Evolutionary conservation across 2,888 invertebrate genomes (phyloP).

Genomic region (Mesorhabditis sp.): DNA sequence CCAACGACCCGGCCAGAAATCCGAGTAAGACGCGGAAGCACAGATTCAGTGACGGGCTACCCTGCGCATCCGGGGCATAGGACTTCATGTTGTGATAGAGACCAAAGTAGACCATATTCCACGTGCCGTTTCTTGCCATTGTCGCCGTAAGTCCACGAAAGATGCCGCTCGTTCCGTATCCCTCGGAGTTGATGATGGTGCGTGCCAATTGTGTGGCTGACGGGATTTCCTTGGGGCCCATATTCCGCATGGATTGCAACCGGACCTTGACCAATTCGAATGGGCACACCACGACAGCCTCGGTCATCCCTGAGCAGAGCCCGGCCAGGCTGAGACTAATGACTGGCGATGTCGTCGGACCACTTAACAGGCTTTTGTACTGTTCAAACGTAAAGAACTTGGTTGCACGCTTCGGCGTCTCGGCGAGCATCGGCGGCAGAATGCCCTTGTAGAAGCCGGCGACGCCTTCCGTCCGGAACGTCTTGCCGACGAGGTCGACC

Average conservation of each 20-base stretch:
- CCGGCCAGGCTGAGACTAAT: conserved; percentile 74
- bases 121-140: conserved; percentile 80
- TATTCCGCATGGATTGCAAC: conserved; percentile 47
- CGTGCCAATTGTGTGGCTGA: conserved; percentile 73
- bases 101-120: conserved; percentile 90
- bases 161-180: conserved; percentile 68
- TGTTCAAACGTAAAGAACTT: conserved; percentile 93
- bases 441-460: conserved; percentile 68
- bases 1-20: conserved; percentile 80
- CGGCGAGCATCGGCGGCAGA: conserved; percentile 83
- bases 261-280: conserved; percentile 88
- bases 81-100: conserved; percentile 88
- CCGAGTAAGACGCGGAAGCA: conserved; percentile 70
- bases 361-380: conserved; percentile 79
- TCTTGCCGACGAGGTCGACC: conserved; percentile 81
- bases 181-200: conserved; percentile 73
- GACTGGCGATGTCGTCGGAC: conserved; percentile 58
- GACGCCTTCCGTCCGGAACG: conserved; percentile 78
- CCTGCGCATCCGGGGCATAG: conserved; percentile 58
- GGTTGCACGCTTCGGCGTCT: conserved; percentile 88
- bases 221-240: conserved; percentile 17
- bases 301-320: conserved; percentile 79
- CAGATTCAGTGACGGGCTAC: conserved; percentile 57
- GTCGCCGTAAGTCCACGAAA: conserved; percentile 76
- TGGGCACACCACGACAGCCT: conserved; percentile 84